phyloP scores from a whole-genome alignment of 2,888 invertebrate species.

The Andrena marginata region DNA sequence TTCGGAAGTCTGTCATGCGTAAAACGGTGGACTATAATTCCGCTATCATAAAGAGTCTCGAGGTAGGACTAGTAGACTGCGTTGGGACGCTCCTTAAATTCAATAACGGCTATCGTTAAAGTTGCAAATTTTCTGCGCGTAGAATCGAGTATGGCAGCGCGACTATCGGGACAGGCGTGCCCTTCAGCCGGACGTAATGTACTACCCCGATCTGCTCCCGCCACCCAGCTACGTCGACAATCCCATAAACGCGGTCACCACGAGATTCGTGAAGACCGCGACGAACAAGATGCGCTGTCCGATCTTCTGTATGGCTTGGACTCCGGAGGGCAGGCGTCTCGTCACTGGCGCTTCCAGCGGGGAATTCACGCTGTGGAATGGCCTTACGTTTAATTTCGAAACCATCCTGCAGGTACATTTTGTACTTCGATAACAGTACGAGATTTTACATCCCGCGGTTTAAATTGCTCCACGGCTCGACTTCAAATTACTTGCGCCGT shows the following conservation, averaged over 20 bases:
- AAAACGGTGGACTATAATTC: constrained; percentile 99
- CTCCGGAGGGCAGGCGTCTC: constrained; percentile 98
- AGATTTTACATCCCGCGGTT: neutral
- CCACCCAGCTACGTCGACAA: constrained; percentile 97
- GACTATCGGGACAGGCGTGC: constrained; percentile 95
- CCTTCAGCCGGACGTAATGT: constrained; percentile 97
- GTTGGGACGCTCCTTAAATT: neutral
- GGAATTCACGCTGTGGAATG: constrained; percentile 99
- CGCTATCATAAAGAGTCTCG: constrained; percentile 95
- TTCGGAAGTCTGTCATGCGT: constrained; percentile 98
- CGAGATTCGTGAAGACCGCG: constrained; percentile 98
- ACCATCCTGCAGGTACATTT: constrained; percentile 97
- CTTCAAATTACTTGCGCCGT: too few relatives aligned
- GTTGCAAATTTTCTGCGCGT: constrained; percentile 40
- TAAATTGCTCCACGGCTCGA: too few relatives aligned
- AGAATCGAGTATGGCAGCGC: constrained; percentile 98
- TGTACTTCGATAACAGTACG: constrained; percentile 1
- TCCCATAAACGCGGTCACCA: constrained; percentile 98
- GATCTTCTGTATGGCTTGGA: constrained; percentile 99
- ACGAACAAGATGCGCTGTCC: constrained; percentile 99
- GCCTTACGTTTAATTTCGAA: constrained; percentile 99
- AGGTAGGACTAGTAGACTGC: constrained; percentile 86
- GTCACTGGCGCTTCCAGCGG: constrained; percentile 99
- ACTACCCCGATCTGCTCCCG: constrained; percentile 96
- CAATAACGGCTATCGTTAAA: neutral